phyloP scores from a whole-genome alignment of 2,113 vertebrate genomes.

The Petrocephalus microphthalmus region DNA sequence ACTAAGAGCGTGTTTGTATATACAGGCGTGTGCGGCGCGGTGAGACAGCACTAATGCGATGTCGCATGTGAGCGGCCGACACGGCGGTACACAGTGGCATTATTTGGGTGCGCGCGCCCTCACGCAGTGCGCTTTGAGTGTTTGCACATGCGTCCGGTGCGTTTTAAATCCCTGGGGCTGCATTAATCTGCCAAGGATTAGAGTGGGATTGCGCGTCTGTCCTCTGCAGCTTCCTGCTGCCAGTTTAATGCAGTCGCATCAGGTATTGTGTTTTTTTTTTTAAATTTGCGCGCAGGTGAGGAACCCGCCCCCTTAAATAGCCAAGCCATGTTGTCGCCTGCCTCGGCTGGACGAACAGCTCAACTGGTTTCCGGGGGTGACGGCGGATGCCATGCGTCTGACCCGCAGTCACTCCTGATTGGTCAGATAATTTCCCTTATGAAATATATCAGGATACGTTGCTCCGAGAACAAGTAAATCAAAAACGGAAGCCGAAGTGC shows the following conservation, averaged over 20 bases:
- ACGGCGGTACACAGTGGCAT: not conserved
- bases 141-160: conserved; percentile 44
- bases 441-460: conserved; percentile 51
- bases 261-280: conserved; percentile 28
- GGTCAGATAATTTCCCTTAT: conserved; percentile 51
- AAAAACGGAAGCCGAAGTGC: conserved; percentile 50
- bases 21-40: conserved; percentile 21
- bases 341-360: conserved; percentile 32
- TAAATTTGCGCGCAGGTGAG: conserved; percentile 41
- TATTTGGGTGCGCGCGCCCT: conserved; percentile 6
- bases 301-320: not conserved
- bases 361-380: conserved; percentile 28
- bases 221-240: not conserved
- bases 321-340: conserved; percentile 25
- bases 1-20: conserved; percentile 24
- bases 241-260: not conserved
- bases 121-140: conserved; percentile 2
- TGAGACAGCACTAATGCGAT: not conserved
- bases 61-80: not conserved
- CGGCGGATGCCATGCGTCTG: conserved; percentile 38
- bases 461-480: conserved; percentile 29
- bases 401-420: conserved; percentile 46
- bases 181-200: conserved; percentile 31
- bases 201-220: not conserved
- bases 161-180: conserved; percentile 24